Evolutionary conservation across 2,888 invertebrate genomes (phyloP).

Genomic region (Eledone cirrhosa): DNA sequence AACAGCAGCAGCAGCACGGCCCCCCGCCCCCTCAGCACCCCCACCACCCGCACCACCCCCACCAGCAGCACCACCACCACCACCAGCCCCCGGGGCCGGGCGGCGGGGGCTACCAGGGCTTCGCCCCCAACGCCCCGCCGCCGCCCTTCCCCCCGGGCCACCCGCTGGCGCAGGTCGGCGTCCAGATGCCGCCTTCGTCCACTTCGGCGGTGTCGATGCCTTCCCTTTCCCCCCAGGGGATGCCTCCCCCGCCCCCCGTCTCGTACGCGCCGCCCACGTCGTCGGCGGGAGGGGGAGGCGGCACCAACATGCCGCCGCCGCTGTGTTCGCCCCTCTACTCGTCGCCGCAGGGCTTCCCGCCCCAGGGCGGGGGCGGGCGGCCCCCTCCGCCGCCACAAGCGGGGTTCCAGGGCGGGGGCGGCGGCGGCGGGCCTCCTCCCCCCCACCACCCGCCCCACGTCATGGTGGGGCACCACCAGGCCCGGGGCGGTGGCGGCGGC

Average conservation of each 20-base stretch:
- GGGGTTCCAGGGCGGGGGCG: background rate
- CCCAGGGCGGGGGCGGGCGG: background rate
- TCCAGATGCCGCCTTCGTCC: constrained; percentile 16
- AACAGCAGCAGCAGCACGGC: constrained; percentile 20
- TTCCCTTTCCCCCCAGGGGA: background rate
- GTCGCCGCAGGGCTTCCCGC: background rate
- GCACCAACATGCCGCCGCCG: background rate
- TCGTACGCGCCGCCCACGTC: constrained; percentile 3
- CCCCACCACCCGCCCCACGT: too few relatives aligned
- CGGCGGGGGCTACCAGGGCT: background rate
- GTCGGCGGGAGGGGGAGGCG: background rate
- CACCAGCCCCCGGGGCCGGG: background rate
- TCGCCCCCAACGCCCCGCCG: background rate
- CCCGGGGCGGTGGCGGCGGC: too few relatives aligned
- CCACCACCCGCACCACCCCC: background rate
- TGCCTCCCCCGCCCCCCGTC: background rate
- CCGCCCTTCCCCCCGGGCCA: constrained; percentile 7
- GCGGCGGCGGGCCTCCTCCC: background rate
- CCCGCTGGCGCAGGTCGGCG: background rate
- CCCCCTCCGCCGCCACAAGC: background rate
- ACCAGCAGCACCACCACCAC: background rate
- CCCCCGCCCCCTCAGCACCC: background rate
- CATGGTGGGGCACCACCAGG: too few relatives aligned
- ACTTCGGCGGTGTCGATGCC: background rate
- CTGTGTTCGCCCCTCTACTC: background rate